Evolutionary conservation across 1,140 invertebrate species (phyloP), one percentile per base, ranked within the genome.

Genomic region (Aricia agestis): DNA sequence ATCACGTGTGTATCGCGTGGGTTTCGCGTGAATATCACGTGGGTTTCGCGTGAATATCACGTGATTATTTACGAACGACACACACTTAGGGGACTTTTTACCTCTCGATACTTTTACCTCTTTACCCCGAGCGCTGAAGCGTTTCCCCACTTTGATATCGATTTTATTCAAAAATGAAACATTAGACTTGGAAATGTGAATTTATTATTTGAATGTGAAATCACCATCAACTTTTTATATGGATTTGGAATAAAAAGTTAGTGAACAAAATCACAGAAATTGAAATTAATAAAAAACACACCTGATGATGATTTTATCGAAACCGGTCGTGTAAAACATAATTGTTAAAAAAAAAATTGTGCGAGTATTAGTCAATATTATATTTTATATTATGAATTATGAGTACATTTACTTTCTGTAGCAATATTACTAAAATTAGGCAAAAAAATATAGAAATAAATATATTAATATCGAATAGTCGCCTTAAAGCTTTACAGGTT

Each of bases 81-180:
- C 3, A 63, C 10, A 63, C 18, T 63, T 25, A 17, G 25, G 59
- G 17, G 19, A 18, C 19, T 63, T 63, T 25, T 63, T 63, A 63
- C 59, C 59, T 63, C 17, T 9, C 11, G 13, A 15, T 52, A 52
- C 18, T 61, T 61, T 61, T 61, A 61, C 59, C 59, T 63, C 59
- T 19, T 63, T 25, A 63, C 59, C 19, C 59, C 3, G 9, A 25
- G 18, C 59, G 59, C 17, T 63, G 59, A 25, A 63, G 18, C 19
- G 59, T 25, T 63, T 63, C 59, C 18, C 17, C 59, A 18, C 19
- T 19, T 63, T 25, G 6, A 19, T 63, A 63, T 19, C 59, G 59
- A 19, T 19, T 18, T 25, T 11, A 63, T 63, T 63, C 19, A 52
- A 25, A 63, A 63, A 63, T 63, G 18, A 63, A 63, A 63, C 19